Evolutionary conservation across 2,888 invertebrate genomes (phyloP).

Genomic region (Tuta absoluta): DNA sequence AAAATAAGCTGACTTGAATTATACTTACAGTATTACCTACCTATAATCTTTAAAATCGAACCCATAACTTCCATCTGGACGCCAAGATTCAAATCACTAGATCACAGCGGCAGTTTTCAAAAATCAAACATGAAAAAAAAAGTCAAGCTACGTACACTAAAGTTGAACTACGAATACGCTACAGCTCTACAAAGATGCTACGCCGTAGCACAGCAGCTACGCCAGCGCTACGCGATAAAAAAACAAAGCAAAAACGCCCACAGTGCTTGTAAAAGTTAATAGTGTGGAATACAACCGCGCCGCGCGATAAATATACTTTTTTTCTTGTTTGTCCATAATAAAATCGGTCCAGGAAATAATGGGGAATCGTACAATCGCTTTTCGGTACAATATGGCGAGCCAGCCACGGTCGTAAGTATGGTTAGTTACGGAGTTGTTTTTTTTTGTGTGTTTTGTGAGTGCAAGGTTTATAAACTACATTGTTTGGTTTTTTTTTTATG

Average conservation of each 20-base stretch:
- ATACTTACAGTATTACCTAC: too few species aligned
- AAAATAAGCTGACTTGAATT: too few species aligned
- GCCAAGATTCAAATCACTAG: too few species aligned
- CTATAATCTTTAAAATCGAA: too few species aligned
- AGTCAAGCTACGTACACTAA: neutral
- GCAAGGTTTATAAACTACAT: neutral
- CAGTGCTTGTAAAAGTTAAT: conserved; percentile 49
- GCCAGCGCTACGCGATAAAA: conserved; percentile 43
- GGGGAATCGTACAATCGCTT: conserved; percentile 14
- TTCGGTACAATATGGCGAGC: neutral
- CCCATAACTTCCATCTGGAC: too few species aligned
- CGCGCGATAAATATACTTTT: conserved; percentile 18
- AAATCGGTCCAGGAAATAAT: conserved; percentile 19
- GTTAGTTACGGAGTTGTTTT: neutral
- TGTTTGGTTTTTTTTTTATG: neutral
- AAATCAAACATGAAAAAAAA: neutral
- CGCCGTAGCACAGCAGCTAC: conserved; percentile 29
- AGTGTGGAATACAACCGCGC: conserved; percentile 16
- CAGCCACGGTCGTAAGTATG: neutral
- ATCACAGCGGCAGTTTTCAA: too few species aligned
- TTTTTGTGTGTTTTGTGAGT: neutral
- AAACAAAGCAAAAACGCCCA: conserved; percentile 33
- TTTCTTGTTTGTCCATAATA: conserved; percentile 19
- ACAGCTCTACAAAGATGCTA: conserved; percentile 44
- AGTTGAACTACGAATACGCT: neutral